phyloP scores from a whole-genome alignment of 30 jellyfish, hydroid and myxozoan species.

The Clytia hemisphaerica region DNA sequence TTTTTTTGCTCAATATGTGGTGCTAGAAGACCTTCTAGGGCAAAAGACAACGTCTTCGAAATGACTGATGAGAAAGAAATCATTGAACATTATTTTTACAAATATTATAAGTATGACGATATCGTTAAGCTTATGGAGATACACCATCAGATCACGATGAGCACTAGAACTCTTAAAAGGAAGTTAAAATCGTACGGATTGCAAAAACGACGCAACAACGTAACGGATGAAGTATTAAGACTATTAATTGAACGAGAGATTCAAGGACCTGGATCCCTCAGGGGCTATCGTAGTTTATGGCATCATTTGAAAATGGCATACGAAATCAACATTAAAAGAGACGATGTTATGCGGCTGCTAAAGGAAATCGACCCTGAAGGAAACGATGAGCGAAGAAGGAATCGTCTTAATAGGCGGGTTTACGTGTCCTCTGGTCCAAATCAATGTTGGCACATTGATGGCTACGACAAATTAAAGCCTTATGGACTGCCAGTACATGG shows the following conservation, averaged over 20 bases:
- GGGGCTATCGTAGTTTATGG: constrained; percentile 53
- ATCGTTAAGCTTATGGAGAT: background rate
- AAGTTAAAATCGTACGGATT: constrained; percentile 32
- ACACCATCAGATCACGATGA: constrained; percentile 22
- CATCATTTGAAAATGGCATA: constrained; percentile 11
- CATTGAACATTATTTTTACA: background rate
- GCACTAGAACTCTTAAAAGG: constrained; percentile 42
- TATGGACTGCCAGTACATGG: constrained; percentile 37
- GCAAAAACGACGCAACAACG: constrained; percentile 19
- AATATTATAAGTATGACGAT: background rate
- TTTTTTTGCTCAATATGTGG: too few species aligned
- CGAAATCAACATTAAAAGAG: constrained; percentile 28
- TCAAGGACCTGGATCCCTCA: constrained; percentile 40
- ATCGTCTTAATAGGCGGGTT: background rate
- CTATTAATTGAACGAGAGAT: constrained; percentile 27
- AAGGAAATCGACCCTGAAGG: constrained; percentile 52
- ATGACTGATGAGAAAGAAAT: background rate
- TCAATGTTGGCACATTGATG: constrained; percentile 27
- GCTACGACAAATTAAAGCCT: constrained; percentile 38
- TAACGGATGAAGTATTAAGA: constrained; percentile 27
- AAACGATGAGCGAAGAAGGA: constrained; percentile 27
- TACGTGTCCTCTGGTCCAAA: constrained; percentile 30
- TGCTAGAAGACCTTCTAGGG: too few species aligned
- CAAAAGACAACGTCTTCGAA: background rate
- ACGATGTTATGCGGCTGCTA: constrained; percentile 31